Conservation (phyloP, 2,888 invertebrate species). For the Macropis europaea region DNA sequence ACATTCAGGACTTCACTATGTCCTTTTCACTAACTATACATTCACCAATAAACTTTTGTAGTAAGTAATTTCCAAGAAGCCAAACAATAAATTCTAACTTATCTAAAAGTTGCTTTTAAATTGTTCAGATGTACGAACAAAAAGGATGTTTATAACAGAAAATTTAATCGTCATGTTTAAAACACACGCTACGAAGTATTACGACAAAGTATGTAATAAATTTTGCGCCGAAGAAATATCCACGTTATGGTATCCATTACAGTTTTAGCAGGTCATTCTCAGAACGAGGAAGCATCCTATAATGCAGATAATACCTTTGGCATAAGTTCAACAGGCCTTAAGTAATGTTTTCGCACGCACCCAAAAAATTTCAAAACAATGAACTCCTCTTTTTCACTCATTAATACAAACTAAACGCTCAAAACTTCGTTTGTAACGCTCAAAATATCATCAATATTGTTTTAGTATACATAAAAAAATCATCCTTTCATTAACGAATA, state of each 20-base stretch:
- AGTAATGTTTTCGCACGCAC: slow-evolving; percentile 41
- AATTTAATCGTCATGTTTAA: not conserved
- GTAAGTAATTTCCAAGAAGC: too few relatives aligned
- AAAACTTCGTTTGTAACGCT: too few relatives aligned
- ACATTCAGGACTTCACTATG: too few relatives aligned
- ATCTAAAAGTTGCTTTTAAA: not conserved
- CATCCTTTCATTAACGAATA: too few relatives aligned
- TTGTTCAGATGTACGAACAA: not conserved
- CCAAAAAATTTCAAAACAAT: slow-evolving; percentile 5
- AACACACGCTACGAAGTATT: not conserved
- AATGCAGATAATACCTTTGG: slow-evolving; percentile 61
- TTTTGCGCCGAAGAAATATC: slow-evolving; percentile 40
- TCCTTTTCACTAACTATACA: too few relatives aligned
- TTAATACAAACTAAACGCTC: not conserved
- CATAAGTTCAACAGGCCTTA: slow-evolving; percentile 60
- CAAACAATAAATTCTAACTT: too few relatives aligned
- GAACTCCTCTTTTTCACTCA: not conserved
- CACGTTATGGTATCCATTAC: slow-evolving; percentile 55
- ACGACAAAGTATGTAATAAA: slow-evolving; percentile 46
- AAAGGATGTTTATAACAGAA: not conserved
- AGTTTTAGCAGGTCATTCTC: slow-evolving; percentile 30
- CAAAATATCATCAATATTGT: too few relatives aligned
- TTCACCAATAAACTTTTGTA: too few relatives aligned
- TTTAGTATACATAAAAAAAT: too few relatives aligned
- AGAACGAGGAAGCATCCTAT: slow-evolving; percentile 7